phyloP scores from a whole-genome alignment of 2,113 vertebrate species.

The Theristicus caerulescens region DNA sequence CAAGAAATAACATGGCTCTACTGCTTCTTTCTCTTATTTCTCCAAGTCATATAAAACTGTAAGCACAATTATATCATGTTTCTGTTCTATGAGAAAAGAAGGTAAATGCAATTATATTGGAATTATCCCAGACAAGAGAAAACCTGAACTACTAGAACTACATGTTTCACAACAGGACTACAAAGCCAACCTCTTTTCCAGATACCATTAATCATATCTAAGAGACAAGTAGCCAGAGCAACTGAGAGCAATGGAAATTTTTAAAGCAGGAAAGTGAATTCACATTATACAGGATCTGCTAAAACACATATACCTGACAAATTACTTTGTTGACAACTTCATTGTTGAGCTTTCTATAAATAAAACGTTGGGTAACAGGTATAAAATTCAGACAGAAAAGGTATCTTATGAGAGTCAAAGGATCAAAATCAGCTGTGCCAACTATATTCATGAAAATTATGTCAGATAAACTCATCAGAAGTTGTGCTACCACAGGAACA shows the following conservation, averaged over 20 bases:
- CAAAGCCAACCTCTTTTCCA: neutral
- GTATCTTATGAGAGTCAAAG: neutral
- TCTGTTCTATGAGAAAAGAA: neutral
- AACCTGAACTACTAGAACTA: constrained; percentile 35
- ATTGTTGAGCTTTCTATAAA: neutral
- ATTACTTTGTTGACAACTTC: neutral
- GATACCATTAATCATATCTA: neutral
- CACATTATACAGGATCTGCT: neutral
- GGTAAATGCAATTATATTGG: neutral
- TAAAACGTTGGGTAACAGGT: neutral
- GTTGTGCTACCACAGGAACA: neutral
- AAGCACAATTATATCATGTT: neutral
- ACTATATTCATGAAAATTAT: neutral
- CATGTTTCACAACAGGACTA: neutral
- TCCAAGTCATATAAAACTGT: neutral
- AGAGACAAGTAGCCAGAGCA: neutral
- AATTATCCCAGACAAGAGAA: constrained; percentile 30
- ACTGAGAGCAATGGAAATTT: neutral
- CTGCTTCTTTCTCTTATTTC: neutral
- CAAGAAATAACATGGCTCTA: neutral
- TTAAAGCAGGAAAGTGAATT: neutral
- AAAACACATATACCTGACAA: neutral
- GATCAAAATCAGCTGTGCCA: neutral
- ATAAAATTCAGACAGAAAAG: neutral
- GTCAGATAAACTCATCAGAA: neutral